These are phyloP conservation scores for Chloroclysta siterata DNA, from an alignment of 2,888 invertebrate species.

Conservation along the genomic window DNA sequence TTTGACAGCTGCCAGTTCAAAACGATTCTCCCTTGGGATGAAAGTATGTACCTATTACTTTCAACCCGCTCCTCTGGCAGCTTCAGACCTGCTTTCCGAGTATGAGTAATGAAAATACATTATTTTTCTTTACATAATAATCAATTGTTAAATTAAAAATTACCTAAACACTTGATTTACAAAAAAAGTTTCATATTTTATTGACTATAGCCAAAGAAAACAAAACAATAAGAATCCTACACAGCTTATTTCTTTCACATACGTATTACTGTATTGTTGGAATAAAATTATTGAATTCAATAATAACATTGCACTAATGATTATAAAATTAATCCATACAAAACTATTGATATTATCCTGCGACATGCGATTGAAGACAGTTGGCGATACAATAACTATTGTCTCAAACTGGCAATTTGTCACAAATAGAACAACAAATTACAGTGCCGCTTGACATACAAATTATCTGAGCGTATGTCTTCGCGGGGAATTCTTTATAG, in stretches of 20 bases:
- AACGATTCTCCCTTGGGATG: no score
- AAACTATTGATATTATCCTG: background rate
- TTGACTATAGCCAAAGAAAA: background rate
- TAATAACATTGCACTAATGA: background rate
- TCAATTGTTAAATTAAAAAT: background rate
- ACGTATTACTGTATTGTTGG: no score
- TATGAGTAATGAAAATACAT: background rate
- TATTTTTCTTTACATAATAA: background rate
- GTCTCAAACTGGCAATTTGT: conserved; percentile 29
- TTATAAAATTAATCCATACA: background rate
- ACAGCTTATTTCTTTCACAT: no score
- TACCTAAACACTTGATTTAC: background rate
- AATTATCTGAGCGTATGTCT: conserved; percentile 26
- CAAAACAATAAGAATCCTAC: background rate
- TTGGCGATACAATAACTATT: conserved; percentile 29
- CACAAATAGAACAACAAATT: conserved; percentile 32
- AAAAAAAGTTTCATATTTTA: background rate
- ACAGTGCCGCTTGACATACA: conserved; percentile 21
- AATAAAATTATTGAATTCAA: background rate
- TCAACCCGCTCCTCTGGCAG: no score
- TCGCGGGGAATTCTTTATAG: conserved; percentile 24
- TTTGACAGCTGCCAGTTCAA: no score
- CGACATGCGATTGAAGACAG: conserved; percentile 21
- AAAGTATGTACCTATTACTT: no score
- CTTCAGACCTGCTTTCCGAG: no score